phyloP scores from a whole-genome alignment of 2,888 invertebrate genomes.

The Mesoligia furuncula region DNA sequence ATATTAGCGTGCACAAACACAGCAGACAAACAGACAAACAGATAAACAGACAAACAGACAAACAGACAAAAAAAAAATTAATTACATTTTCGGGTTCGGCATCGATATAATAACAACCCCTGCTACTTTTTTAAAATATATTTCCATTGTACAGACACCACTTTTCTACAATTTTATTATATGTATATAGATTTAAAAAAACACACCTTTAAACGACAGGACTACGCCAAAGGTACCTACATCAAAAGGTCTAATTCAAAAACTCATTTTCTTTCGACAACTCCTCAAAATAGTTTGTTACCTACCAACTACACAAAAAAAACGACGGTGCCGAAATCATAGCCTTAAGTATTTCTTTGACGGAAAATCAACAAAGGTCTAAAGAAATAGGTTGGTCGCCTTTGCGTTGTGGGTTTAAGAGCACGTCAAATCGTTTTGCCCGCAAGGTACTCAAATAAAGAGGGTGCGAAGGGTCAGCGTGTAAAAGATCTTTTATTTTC shows the following conservation, averaged over 20 bases:
- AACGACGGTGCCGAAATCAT: neutral
- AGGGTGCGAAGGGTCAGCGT: constrained; percentile 24
- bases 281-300: neutral
- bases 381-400: constrained; percentile 15
- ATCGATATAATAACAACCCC: too few relatives aligned
- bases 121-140: too few relatives aligned
- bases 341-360: constrained; percentile 21
- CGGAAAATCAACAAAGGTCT: constrained; percentile 21
- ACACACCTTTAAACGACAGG: neutral
- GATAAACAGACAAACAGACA: too few relatives aligned
- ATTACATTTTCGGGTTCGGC: too few relatives aligned
- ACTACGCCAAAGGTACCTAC: neutral
- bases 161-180: too few relatives aligned
- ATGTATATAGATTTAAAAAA: too few relatives aligned
- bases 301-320: neutral
- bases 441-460: constrained; percentile 41
- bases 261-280: neutral
- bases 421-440: constrained; percentile 42
- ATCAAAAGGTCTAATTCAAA: constrained; percentile 3
- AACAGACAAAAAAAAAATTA: too few relatives aligned
- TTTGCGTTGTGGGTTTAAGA: constrained; percentile 28
- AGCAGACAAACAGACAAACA: too few relatives aligned
- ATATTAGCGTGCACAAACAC: too few relatives aligned
- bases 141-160: too few relatives aligned
- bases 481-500: constrained; percentile 2